These are phyloP conservation scores for Alviniconcha marisindica DNA, from an alignment of 1,140 invertebrate genomes.

Conservation along the genomic window DNA sequence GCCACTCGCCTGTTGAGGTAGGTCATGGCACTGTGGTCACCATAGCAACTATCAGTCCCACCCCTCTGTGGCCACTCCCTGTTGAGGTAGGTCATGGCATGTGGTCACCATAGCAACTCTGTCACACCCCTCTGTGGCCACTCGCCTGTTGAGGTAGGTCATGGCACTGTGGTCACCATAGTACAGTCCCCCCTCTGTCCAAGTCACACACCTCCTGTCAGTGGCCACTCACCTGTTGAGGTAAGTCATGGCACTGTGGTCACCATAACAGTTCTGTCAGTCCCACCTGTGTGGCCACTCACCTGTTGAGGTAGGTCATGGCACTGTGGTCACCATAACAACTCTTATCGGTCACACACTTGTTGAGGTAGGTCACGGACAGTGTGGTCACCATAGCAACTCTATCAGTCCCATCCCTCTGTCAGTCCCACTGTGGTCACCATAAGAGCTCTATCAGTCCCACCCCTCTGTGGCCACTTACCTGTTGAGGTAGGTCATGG, in stretches of 20 bases:
- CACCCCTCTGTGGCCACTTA: slow-evolving; percentile 74
- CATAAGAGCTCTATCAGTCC: slow-evolving; percentile 58
- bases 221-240: background rate
- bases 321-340: background rate
- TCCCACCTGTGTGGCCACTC: slow-evolving; percentile 78
- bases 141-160: slow-evolving; percentile 77
- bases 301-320: slow-evolving; percentile 76
- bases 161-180: slow-evolving; percentile 72
- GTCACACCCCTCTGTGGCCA: slow-evolving; percentile 44
- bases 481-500: slow-evolving; percentile 74
- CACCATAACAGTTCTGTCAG: too few relatives aligned
- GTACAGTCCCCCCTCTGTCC: background rate
- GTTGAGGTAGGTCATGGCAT: slow-evolving; percentile 70
- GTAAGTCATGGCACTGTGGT: background rate
- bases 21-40: slow-evolving; percentile 75
- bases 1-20: slow-evolving; percentile 77
- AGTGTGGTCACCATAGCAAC: slow-evolving; percentile 77
- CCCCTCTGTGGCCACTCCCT: slow-evolving; percentile 77
- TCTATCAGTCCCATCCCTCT: slow-evolving; percentile 77
- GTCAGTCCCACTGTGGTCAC: slow-evolving; percentile 74
- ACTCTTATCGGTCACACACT: slow-evolving; percentile 63
- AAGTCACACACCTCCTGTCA: background rate
- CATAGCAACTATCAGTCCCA: slow-evolving; percentile 77
- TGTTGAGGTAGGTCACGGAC: slow-evolving; percentile 73
- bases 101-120: background rate